Conservation (phyloP, 2,113 vertebrate species). For the Geococcyx californianus region DNA sequence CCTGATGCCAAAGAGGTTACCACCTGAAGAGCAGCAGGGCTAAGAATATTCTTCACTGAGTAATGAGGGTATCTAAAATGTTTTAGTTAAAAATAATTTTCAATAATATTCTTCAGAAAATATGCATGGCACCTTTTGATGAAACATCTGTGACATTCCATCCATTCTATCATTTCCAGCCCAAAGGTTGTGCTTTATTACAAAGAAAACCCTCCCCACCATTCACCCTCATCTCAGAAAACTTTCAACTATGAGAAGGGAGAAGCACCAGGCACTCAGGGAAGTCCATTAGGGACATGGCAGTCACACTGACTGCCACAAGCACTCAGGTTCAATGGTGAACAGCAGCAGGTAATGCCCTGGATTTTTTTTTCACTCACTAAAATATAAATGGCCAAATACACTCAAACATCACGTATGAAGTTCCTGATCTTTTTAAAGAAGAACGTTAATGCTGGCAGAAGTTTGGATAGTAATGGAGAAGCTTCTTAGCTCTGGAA, state of each 20-base stretch:
- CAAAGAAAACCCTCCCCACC: neutral
- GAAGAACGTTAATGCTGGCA: neutral
- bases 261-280: neutral
- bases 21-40: neutral
- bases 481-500: neutral
- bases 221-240: neutral
- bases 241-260: neutral
- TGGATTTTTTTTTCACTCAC: neutral
- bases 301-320: neutral
- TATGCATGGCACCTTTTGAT: neutral
- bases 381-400: neutral
- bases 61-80: neutral
- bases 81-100: neutral
- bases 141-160: neutral
- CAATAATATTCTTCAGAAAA: neutral
- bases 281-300: neutral
- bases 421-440: neutral
- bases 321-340: neutral
- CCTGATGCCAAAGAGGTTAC: neutral
- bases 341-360: neutral
- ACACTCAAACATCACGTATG: neutral
- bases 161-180: neutral
- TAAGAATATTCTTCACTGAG: neutral
- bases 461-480: neutral
- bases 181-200: neutral